Evolutionary conservation across 2,113 vertebrate genomes (phyloP), one percentile per base, ranked within the genome.

Genomic region (Centropus unirufus): DNA sequence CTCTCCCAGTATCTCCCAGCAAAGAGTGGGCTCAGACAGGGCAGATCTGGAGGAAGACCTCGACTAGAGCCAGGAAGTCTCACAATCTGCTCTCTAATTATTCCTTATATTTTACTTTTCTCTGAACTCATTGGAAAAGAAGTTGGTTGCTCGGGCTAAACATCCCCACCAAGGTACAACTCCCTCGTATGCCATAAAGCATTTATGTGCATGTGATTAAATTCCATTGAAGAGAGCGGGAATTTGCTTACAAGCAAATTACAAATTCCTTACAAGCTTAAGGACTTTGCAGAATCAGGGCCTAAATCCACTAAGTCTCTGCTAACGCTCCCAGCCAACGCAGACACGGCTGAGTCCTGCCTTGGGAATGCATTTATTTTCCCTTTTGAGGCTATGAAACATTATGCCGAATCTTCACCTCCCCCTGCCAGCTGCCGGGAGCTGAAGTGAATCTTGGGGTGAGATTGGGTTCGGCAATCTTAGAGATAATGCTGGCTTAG

Each of bases 161-260:
- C 54, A 92, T 57, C 68, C 34, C 72, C 66, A 81, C 34, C 51
- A n/a, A 81, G 32, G 64, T 67, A 92, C 32, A 64, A 39, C 76
- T 88, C 80, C 85, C 76, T 23, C 19, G 76, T 44, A 75, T 0
- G 0, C 85, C 73, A 46, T 87, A 64, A 77, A 95, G 88, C 73
- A 54, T 64, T 91, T 80, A 63, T 9, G 27, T 75, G n/a, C 59
- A 15, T 67, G 68, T 90, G 94, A 93, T 92, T 84, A 95, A 96
- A 89, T 84, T 69, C 66, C 87, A 82, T 46, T 79, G 88, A 92
- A 90, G 79, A 9, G 7, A 83, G 83, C 1, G 40, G 75, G 92
- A 96, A 95, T 93, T 86, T 91, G 95, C 96, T 97, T 92, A 91
- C 94, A 86, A 95, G 92, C 85, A 90, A 93, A 96, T 96, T 87